These are phyloP conservation scores for Liparis tanakae DNA, from an alignment of 2,797 vertebrate genomes.

Conservation along the genomic window DNA sequence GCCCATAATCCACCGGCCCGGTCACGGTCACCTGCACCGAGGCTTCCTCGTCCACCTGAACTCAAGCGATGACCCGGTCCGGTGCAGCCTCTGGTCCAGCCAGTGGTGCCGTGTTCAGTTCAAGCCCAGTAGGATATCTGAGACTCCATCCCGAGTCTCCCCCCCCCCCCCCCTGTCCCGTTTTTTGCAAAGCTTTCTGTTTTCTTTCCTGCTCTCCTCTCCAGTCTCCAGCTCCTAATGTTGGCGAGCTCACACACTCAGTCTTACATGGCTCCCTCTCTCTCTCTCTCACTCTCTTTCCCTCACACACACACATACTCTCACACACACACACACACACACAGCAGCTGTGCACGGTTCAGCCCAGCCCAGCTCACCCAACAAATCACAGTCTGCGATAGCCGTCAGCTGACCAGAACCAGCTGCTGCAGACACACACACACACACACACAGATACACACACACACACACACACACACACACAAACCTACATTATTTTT, in stretches of 20 bases:
- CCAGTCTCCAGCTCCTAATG: constrained; percentile 61
- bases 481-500: constrained; percentile 23
- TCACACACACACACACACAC: constrained; percentile 83
- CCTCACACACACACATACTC: constrained; percentile 21
- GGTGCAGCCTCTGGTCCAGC: constrained; percentile 65
- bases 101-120: constrained; percentile 56
- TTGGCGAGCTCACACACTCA: constrained; percentile 89
- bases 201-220: constrained; percentile 48
- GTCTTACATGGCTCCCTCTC: constrained; percentile 85
- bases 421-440: constrained; percentile 49
- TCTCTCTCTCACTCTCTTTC: constrained; percentile 25
- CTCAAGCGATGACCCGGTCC: constrained; percentile 16
- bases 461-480: constrained; percentile 23
- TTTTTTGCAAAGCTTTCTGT: constrained; percentile 40
- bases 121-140: constrained; percentile 30
- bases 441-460: constrained; percentile 26
- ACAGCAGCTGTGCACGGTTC: constrained; percentile 92
- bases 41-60: constrained; percentile 17
- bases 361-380: constrained; percentile 84
- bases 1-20: constrained; percentile 85
- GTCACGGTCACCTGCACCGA: constrained; percentile 39
- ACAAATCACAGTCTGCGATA: constrained; percentile 82
- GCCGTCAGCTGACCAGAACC: constrained; percentile 92
- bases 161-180: too few species aligned
- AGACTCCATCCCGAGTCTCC: constrained; percentile 50